Conservation (phyloP, 2,888 invertebrate genomes). For the Tachina fera region DNA sequence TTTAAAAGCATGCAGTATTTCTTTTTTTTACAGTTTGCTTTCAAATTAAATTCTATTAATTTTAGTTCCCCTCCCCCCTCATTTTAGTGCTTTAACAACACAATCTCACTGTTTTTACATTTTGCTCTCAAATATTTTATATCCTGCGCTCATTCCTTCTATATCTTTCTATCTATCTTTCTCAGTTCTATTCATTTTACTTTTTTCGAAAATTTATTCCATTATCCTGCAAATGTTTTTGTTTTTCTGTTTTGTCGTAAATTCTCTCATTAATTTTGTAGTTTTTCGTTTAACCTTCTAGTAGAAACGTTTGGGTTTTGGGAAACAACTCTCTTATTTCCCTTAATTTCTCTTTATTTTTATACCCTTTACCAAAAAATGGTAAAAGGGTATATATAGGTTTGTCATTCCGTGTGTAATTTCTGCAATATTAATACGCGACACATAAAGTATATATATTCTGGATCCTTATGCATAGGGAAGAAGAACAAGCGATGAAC, state of each 20-base stretch:
- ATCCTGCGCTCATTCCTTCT: background rate
- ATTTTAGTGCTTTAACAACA: background rate
- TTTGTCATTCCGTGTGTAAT: too few species aligned
- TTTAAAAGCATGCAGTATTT: background rate
- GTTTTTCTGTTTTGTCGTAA: background rate
- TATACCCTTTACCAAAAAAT: too few species aligned
- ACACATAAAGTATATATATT: too few species aligned
- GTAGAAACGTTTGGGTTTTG: slow-evolving; percentile 30
- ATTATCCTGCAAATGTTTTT: slow-evolving; percentile 8
- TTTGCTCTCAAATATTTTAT: background rate
- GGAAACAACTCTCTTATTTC: slow-evolving; percentile 47
- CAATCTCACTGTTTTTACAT: background rate
- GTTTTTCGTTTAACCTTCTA: background rate
- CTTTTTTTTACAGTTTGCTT: slow-evolving; percentile 9
- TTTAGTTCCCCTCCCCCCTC: slow-evolving; percentile 34
- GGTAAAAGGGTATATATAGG: too few species aligned
- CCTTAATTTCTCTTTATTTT: background rate
- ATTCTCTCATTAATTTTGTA: background rate
- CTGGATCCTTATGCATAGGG: too few species aligned
- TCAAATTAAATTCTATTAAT: slow-evolving; percentile 1
- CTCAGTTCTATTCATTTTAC: background rate
- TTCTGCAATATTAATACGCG: too few species aligned
- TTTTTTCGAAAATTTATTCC: slow-evolving; percentile 8
- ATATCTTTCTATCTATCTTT: background rate
- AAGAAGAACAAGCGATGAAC: too few species aligned